phyloP scores from a whole-genome alignment of 2,888 invertebrate genomes.

The Oeneis ivallda region DNA sequence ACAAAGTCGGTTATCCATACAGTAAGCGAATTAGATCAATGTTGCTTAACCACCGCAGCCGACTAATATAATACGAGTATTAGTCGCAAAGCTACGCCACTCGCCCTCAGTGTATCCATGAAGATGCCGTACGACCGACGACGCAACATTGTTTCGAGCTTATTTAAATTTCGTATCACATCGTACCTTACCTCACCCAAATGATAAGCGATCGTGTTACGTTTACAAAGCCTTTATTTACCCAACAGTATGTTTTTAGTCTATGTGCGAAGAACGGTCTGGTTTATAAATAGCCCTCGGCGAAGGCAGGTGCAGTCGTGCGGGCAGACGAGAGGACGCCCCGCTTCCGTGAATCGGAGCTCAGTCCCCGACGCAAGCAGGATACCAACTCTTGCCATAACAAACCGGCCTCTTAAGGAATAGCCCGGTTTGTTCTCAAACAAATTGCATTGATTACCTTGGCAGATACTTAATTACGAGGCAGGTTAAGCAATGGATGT shows the following conservation, averaged over 20 bases:
- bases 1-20: too few species aligned
- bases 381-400: constrained; percentile 38
- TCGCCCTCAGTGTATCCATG: background rate
- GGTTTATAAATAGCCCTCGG: constrained; percentile 77
- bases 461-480: constrained; percentile 40
- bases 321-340: constrained; percentile 75
- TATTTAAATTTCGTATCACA: constrained; percentile 24
- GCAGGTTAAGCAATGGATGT: constrained; percentile 39
- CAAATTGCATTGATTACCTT: constrained; percentile 43
- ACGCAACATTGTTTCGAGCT: constrained; percentile 6
- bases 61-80: background rate
- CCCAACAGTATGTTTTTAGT: constrained; percentile 49
- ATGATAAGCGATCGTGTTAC: constrained; percentile 27
- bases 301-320: constrained; percentile 63
- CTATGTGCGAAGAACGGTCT: constrained; percentile 65
- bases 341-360: constrained; percentile 66
- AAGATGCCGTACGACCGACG: constrained; percentile 4
- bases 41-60: too few species aligned
- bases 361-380: constrained; percentile 36
- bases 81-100: too few species aligned
- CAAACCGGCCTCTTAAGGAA: constrained; percentile 38
- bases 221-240: constrained; percentile 30
- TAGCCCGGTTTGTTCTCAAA: constrained; percentile 36
- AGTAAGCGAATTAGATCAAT: too few species aligned
- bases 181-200: constrained; percentile 19